These are phyloP conservation scores for Phalacrocorax aristotelis DNA, from an alignment of 2,113 vertebrate genomes.

Conservation along the genomic window DNA sequence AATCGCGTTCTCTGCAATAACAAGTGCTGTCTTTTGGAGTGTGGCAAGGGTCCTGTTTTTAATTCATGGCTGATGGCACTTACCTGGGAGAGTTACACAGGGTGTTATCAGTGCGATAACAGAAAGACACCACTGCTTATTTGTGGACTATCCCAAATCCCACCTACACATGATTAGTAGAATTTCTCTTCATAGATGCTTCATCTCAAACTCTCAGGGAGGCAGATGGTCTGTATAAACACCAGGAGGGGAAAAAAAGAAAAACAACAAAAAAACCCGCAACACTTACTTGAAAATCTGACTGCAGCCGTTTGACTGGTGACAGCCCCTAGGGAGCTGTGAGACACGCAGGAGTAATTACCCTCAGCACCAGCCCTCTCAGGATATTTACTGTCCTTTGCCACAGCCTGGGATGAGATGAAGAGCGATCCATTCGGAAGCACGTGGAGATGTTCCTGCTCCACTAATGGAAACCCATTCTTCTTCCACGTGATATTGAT, in stretches of 20 bases:
- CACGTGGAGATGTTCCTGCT: conserved; percentile 71
- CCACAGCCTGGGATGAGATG: conserved; percentile 61
- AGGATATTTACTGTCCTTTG: conserved; percentile 37
- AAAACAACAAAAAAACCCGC: background rate
- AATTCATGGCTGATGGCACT: background rate
- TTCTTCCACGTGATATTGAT: conserved; percentile 87
- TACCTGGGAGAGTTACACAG: background rate
- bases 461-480: conserved; percentile 77
- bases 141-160: background rate
- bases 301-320: conserved; percentile 86
- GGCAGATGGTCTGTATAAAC: background rate
- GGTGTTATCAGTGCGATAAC: background rate
- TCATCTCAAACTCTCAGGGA: background rate
- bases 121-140: background rate
- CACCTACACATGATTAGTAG: background rate
- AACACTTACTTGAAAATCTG: conserved; percentile 86
- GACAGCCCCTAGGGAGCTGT: conserved; percentile 82
- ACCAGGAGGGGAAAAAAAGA: background rate
- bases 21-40: background rate
- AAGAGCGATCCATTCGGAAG: conserved; percentile 87
- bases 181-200: background rate
- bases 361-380: conserved; percentile 74
- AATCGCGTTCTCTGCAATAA: background rate
- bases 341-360: conserved; percentile 86
- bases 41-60: background rate